Conservation (phyloP, 2,797 vertebrate species). For the Enteromius viviparus region DNA sequence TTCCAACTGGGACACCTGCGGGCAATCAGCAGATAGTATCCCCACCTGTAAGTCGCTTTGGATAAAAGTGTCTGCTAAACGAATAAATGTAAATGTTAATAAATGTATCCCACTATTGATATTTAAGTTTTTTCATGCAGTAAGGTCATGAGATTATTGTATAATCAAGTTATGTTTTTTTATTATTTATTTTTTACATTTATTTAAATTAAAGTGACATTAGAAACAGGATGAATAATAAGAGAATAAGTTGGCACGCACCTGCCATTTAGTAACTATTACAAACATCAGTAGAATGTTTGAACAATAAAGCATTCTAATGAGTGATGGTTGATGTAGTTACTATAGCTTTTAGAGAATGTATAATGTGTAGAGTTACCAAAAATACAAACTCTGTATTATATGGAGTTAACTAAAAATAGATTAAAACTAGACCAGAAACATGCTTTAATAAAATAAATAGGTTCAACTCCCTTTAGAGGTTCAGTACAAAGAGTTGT, state of each 20-base stretch:
- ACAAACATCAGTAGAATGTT: neutral
- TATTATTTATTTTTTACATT: too few species aligned
- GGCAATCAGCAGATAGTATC: neutral
- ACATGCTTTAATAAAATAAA: neutral
- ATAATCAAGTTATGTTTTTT: neutral
- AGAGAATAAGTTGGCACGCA: neutral
- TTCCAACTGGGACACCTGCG: constrained; percentile 86
- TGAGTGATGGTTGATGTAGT: neutral
- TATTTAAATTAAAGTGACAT: neutral
- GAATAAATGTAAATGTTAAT: too few species aligned
- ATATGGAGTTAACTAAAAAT: neutral
- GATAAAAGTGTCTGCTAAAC: too few species aligned
- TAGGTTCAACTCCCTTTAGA: neutral
- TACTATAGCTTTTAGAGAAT: neutral
- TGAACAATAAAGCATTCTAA: neutral
- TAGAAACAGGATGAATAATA: neutral
- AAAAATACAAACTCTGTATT: neutral
- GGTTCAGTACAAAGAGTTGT: neutral
- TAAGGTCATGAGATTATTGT: neutral
- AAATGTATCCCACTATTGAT: neutral
- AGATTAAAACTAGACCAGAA: neutral
- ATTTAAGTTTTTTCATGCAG: neutral
- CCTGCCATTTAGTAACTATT: neutral
- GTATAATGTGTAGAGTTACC: neutral
- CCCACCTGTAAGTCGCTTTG: too few species aligned